phyloP scores from a whole-genome alignment of 2,888 invertebrate genomes.

The Cecidostiba fungosa region DNA sequence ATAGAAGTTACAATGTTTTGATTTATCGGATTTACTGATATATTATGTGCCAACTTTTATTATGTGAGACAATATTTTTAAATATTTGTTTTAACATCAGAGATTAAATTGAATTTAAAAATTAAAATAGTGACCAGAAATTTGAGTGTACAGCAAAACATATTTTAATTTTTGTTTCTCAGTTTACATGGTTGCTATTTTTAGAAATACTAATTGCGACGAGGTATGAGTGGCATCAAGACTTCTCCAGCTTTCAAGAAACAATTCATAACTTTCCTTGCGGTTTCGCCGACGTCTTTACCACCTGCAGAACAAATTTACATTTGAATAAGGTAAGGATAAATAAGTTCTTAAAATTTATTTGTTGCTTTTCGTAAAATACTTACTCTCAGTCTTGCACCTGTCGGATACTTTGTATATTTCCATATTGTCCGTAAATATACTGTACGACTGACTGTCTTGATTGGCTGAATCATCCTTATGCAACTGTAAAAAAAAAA shows the following conservation, averaged over 20 bases:
- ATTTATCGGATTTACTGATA: background rate
- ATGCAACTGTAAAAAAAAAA: background rate
- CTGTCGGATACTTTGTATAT: background rate
- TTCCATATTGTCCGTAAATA: background rate
- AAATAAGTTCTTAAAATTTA: background rate
- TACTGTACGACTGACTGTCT: background rate
- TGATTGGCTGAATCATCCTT: background rate
- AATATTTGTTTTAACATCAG: background rate
- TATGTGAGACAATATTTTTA: background rate
- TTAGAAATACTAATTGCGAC: background rate
- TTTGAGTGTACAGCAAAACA: too few species aligned
- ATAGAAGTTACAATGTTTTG: background rate
- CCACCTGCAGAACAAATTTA: background rate
- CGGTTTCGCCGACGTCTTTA: background rate
- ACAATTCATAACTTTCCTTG: slow-evolving; percentile 34
- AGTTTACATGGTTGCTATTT: too few species aligned
- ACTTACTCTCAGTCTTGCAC: slow-evolving; percentile 5
- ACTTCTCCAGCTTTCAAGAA: background rate
- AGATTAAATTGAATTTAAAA: too few species aligned
- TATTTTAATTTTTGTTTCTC: too few species aligned
- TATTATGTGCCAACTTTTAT: background rate
- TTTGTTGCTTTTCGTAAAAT: background rate
- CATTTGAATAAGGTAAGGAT: background rate
- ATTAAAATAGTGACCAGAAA: too few species aligned
- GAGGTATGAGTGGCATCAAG: background rate